These are phyloP conservation scores for Lepidonotus clava DNA, from an alignment of 2,888 invertebrate genomes.

Conservation along the genomic window DNA sequence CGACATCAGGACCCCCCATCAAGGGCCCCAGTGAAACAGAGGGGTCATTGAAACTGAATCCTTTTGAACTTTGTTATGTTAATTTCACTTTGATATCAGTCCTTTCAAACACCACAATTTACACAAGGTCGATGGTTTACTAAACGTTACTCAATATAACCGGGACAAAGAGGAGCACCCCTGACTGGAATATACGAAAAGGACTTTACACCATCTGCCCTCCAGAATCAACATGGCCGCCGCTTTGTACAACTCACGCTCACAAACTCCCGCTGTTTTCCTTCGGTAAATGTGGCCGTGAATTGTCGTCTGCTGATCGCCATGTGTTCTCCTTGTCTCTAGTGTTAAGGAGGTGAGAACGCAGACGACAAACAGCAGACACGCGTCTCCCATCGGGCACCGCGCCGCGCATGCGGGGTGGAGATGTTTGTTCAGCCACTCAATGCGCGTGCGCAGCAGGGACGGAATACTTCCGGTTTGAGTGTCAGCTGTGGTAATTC, in stretches of 20 bases:
- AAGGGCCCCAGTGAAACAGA: too few species aligned
- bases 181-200: not conserved
- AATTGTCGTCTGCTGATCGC: not conserved
- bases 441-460: constrained; percentile 12
- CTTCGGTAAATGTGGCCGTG: not conserved
- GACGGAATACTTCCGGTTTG: too few species aligned
- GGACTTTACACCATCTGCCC: not conserved
- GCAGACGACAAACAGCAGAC: not conserved
- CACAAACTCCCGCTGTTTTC: not conserved
- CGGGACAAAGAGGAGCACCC: too few species aligned
- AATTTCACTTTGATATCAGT: too few species aligned
- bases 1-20: too few species aligned
- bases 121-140: too few species aligned
- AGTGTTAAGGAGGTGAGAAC: not conserved
- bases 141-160: too few species aligned
- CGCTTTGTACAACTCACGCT: not conserved
- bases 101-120: too few species aligned
- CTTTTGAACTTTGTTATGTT: too few species aligned
- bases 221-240: not conserved
- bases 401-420: not conserved
- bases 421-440: not conserved
- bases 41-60: too few species aligned
- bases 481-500: too few species aligned
- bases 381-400: not conserved
- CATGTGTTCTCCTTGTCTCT: not conserved